These are phyloP conservation scores for Oryzias curvinotus DNA, from an alignment of 2,113 vertebrate species.

Conservation along the genomic window DNA sequence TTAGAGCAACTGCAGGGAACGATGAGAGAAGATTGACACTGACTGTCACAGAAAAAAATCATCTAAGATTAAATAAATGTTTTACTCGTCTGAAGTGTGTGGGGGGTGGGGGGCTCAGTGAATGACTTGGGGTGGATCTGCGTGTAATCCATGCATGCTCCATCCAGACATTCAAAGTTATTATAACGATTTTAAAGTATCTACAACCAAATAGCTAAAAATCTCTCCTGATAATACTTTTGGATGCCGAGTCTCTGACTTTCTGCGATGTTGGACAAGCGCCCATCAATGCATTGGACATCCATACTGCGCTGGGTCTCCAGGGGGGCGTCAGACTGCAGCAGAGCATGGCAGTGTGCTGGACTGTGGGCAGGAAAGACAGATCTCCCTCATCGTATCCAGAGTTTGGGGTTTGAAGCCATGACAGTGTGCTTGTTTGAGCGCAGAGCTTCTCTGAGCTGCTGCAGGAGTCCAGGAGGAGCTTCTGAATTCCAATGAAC, in stretches of 20 bases:
- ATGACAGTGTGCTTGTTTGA: conserved; percentile 53
- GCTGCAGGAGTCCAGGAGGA: conserved; percentile 7
- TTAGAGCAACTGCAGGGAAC: too few species aligned
- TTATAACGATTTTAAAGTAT: not conserved
- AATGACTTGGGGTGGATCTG: too few species aligned
- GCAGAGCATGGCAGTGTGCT: conserved; percentile 38
- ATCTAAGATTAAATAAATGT: too few species aligned
- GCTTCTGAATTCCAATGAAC: conserved; percentile 5
- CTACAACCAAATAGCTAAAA: not conserved
- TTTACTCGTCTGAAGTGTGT: too few species aligned
- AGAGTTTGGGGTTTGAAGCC: conserved; percentile 42
- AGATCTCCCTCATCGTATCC: conserved; percentile 46
- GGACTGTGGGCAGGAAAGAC: conserved; percentile 48
- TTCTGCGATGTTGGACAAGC: conserved; percentile 60
- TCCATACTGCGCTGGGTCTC: conserved; percentile 36
- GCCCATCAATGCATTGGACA: conserved; percentile 54
- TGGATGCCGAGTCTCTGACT: conserved; percentile 28
- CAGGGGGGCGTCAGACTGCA: conserved; percentile 40
- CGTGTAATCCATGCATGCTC: too few species aligned
- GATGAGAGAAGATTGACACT: too few species aligned
- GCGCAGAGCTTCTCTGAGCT: conserved; percentile 9
- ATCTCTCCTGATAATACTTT: not conserved
- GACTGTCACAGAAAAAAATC: too few species aligned
- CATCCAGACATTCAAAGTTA: too few species aligned
- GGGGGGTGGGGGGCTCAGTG: too few species aligned